Percentiles rank a stretch among this genome's conserved stretches.
phyloP scores from a whole-genome alignment of 2,797 vertebrate genomes.

The Intellagama lesueurii region DNA sequence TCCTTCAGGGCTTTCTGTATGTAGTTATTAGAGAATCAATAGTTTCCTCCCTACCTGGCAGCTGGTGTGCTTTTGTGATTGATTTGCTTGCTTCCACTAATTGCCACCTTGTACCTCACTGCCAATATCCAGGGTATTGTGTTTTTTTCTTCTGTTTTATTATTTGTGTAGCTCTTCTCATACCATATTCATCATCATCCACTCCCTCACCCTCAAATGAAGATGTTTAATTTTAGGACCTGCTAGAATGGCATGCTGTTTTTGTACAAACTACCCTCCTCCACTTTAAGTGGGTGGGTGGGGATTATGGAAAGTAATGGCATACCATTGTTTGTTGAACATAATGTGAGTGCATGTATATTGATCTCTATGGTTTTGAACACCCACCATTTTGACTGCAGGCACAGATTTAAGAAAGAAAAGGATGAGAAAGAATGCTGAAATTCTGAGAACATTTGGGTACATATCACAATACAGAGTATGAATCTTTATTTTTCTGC shows the following conservation, averaged over 20 bases:
- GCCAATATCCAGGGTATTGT: background rate
- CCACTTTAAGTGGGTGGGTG: background rate
- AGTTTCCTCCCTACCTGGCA: slow-evolving; percentile 14
- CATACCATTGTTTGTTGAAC: background rate
- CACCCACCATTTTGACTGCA: too few relatives aligned
- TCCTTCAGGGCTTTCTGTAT: slow-evolving; percentile 3
- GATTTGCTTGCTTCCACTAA: background rate
- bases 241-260: background rate
- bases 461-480: too few relatives aligned
- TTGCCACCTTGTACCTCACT: background rate
- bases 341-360: background rate
- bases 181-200: too few relatives aligned
- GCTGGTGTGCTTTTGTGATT: background rate
- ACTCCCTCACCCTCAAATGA: background rate
- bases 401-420: too few relatives aligned
- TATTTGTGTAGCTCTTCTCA: background rate
- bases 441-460: too few relatives aligned
- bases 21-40: slow-evolving; percentile 29
- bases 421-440: too few relatives aligned
- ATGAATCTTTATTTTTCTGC: too few relatives aligned
- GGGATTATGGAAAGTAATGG: background rate
- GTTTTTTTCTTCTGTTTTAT: background rate
- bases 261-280: rapidly evolving
- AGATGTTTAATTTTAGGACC: background rate
- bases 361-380: too few relatives aligned